Base-by-base conservation (phyloP, 1,140 invertebrate genomes). In the Rhysida immarginata region DNA sequence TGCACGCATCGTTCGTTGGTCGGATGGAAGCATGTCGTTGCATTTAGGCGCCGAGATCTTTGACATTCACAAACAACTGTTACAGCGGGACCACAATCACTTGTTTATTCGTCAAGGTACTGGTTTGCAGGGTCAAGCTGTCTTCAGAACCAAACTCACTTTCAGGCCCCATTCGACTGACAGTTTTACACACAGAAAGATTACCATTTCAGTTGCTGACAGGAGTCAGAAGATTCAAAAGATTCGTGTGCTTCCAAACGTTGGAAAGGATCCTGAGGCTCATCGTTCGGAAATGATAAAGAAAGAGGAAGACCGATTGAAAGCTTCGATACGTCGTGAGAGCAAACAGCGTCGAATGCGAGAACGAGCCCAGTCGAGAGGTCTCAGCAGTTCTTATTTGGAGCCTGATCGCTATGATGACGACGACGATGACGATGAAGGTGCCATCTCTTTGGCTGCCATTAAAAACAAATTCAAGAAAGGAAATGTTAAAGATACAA, bases 31-130 rank as follows among this genome's bases (percentile, higher is more conserved):
- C 60, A 87, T 96, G 81, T 96, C 93, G n/a, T 71, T 99, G 20
- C 90, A 97, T 72, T 78, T 99, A 42, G 95, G 96, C 24, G 84
- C 84, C 44, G 96, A 99, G 77, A 92, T 98, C 60, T 99, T 99
- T 69, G 95, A 99, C 68, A 87, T 98, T 0, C 92, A 96, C 65
- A 85, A 87, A 61, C 93, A 97, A 69, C 87, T 89, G 0, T 69
- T 92, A 26, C 83, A 89, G 74, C 87, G 87, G 18, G 90, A 94
- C 67, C 86, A 90, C 72, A 95, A 95, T 70, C 92, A 96, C 71
- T 71, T 96, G 57, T 96, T 92, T 70, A 90, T 98, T 61, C 79
- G 95, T 16, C 94, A 97, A 80, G 94, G 96, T 29, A 94, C 93
- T 0, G 95, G 94, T 79, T 77, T 99, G 1, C 92, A 97, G 68